Evolutionary conservation across 2,888 invertebrate genomes (phyloP), one percentile per base, ranked within the genome.

Genomic region (Chalcosyrphus nemorum): DNA sequence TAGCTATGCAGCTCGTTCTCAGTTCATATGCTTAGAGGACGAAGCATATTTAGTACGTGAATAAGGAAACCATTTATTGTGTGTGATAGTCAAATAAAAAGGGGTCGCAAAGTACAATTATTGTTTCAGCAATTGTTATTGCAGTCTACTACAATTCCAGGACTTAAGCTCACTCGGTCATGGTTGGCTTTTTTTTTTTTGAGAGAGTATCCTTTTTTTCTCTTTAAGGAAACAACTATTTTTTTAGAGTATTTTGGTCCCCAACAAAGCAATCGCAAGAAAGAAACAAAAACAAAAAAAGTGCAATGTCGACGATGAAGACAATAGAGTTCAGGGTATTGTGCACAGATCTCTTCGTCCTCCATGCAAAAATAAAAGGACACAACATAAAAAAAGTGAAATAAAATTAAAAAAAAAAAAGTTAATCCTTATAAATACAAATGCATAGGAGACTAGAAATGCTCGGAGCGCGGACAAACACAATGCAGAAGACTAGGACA

Each of bases 311-410:
- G 59, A 47, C 59, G 24, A 47, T 29, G 38, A 61, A 61, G 45
- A 81, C 61, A 68, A 81, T 54, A 32, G 68, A 61, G 38, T 21
- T 61, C 54, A 75, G 59, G 29, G 35, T 32, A 81, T 75, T 75
- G 68, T 81, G 45, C 17, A 45, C 54, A 19, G n/a, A 21, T 0
- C 9, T 13, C 52, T 41, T 45, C 61, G 24, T 21, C 15, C 24
- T 19, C 47, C 24, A 29, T 15, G 9, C n/a, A 21, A 1, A 43
- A 17, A 43, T n/a, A 66, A 35, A 45, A 65, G 15, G 17, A 27
- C 21, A 68, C 45, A 32, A n/a, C 47, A 72, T 7, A 4, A 11
- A 52, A 61, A 27, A 17, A 17, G 4, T n/a, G n/a, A n/a, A n/a
- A n/a, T n/a, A n/a, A 19, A 45, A 5, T 29, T 41, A 17, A 0